These are phyloP conservation scores for Acholoe squamosa DNA, from an alignment of 2,888 invertebrate species.

Conservation along the genomic window DNA sequence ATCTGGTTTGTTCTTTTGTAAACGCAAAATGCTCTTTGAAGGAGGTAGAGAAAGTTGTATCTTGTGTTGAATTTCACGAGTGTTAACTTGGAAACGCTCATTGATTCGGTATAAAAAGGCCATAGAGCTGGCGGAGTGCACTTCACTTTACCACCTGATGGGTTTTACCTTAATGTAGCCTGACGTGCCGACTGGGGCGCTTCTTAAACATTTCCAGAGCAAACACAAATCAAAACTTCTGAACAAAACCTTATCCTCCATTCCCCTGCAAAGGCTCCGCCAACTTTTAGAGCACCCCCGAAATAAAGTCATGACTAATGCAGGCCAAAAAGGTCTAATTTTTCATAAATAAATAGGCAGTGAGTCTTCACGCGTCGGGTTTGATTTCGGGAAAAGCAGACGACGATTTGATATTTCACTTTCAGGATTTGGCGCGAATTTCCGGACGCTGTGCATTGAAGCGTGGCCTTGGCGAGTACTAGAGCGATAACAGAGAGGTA, in stretches of 20 bases:
- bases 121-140: not conserved
- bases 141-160: conserved; percentile 47
- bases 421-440: not conserved
- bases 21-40: too few species aligned
- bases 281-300: not conserved
- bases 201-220: not conserved
- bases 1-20: too few species aligned
- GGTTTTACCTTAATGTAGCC: conserved; percentile 14
- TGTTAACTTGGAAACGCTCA: not conserved
- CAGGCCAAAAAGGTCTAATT: not conserved
- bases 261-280: not conserved
- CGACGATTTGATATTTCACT: not conserved
- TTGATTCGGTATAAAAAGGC: conserved; percentile 24
- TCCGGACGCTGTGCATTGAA: not conserved
- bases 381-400: not conserved
- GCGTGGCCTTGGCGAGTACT: not conserved
- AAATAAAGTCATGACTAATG: conserved; percentile 14
- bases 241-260: not conserved
- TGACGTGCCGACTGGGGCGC: not conserved
- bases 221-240: not conserved
- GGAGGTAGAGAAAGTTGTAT: not conserved
- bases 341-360: not conserved
- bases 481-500: too few species aligned
- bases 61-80: not conserved
- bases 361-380: not conserved